Percentiles rank a stretch among this genome's conserved stretches.
Conservation (phyloP, 2,888 invertebrate species). For the Alloscopus bannaensis region DNA sequence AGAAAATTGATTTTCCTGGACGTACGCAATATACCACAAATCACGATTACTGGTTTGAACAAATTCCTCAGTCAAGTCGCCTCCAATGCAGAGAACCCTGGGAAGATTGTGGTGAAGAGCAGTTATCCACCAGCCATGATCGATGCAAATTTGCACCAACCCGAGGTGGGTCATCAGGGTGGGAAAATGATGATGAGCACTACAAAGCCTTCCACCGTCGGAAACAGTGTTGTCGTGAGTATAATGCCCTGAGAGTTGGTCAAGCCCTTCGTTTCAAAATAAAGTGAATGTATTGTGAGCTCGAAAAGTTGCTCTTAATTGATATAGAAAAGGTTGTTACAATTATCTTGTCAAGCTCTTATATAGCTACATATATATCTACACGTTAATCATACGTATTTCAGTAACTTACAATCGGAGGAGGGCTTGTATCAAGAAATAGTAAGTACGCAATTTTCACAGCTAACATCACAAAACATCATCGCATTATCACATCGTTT, state of each 20-base stretch:
- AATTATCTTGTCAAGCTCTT: no score
- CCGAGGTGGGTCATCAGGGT: conserved; percentile 37
- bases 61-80: conserved; percentile 67
- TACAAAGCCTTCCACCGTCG: conserved; percentile 18
- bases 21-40: conserved; percentile 70
- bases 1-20: conserved; percentile 76
- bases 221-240: conserved; percentile 61
- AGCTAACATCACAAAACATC: no score
- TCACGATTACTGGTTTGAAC: conserved; percentile 64
- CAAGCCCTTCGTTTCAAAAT: conserved; percentile 24
- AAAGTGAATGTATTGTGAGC: no score
- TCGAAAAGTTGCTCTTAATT: no score
- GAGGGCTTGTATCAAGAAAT: no score
- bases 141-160: conserved; percentile 54
- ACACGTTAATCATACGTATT: no score
- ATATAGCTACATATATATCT: no score
- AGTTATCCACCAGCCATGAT: conserved; percentile 53
- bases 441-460: no score
- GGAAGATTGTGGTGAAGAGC: conserved; percentile 64
- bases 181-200: conserved; percentile 14
- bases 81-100: conserved; percentile 13
- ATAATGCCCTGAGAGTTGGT: conserved; percentile 66
- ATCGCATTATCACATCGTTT: no score
- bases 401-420: no score
- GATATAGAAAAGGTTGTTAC: no score